Conservation (phyloP, 2,113 vertebrate species). For the Rhinichthys klamathensis region DNA sequence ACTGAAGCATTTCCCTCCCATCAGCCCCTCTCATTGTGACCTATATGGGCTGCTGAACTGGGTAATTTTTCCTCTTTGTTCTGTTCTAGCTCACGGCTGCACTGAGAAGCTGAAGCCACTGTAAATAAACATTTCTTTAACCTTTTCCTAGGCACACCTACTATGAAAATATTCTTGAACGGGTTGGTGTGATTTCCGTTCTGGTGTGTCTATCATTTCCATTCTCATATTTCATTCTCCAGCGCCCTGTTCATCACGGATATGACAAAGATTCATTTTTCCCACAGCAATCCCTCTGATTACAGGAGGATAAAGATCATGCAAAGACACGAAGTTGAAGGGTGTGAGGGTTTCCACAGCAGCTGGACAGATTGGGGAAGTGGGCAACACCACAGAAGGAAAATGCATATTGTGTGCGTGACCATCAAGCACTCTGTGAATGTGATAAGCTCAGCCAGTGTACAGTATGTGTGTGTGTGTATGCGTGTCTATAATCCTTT, state of each 20-base stretch:
- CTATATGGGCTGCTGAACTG: background rate
- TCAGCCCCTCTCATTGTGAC: background rate
- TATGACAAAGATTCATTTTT: constrained; percentile 53
- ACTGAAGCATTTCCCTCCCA: background rate
- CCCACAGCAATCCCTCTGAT: constrained; percentile 39
- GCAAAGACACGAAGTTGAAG: constrained; percentile 57
- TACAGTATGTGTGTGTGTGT: background rate
- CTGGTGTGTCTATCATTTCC: constrained; percentile 64
- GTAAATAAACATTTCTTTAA: constrained; percentile 60
- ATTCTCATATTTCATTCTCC: constrained; percentile 60
- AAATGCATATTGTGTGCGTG: constrained; percentile 38
- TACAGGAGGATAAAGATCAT: constrained; percentile 63
- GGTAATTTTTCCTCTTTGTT: constrained; percentile 57
- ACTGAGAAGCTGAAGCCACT: constrained; percentile 52
- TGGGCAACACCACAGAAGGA: constrained; percentile 50
- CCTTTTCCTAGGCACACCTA: constrained; percentile 71
- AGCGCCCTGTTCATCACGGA: constrained; percentile 55
- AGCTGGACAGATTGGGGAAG: constrained; percentile 41
- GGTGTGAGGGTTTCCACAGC: constrained; percentile 52
- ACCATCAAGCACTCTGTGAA: constrained; percentile 21
- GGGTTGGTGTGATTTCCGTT: constrained; percentile 52
- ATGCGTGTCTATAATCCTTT: constrained; percentile 12
- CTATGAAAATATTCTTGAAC: constrained; percentile 72
- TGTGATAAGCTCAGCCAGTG: constrained; percentile 43
- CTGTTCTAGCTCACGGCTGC: constrained; percentile 46